Base-by-base conservation (phyloP, 2,888 invertebrate genomes). In the Seladonia tumulorum region DNA sequence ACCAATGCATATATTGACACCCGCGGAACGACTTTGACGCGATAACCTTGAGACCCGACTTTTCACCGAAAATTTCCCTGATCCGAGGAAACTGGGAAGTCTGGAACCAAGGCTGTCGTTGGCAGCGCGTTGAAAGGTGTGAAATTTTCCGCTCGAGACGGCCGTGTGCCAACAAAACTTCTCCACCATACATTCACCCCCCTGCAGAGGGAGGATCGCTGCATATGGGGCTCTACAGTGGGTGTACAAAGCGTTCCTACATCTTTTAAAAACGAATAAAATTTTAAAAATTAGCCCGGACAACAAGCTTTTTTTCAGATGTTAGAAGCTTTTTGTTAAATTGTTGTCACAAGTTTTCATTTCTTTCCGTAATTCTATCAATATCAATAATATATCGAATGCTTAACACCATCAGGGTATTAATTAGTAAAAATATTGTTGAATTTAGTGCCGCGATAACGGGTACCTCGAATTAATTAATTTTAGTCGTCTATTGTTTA, bases 41-140 rank as follows among this genome's bases (percentile, higher is more conserved):
- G 72, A 82, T 72, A 86, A 85, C 49, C 57, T 63, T 12, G 70
- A 47, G 45, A 53, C 49, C 70, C 29, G 53, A 16, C n/a, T 53
- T 76, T 63, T 60, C 72, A 18, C 45, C 39, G 10, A 81, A 81
- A 86, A 79, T 81, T 79, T 68, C 39, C 63, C 22, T 60, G 70
- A 86, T 73, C 76, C 60, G n/a, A 7, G 72, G 35, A 2, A 77
- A 79, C 25, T 47, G 53, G 47, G 66, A 76, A 70, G 72, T 68
- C 71, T 85, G 29, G 39, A 81, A 18, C 35, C 76, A 76, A 68
- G 74, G 47, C 81, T 84, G 82, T 49, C 68, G 73, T 39, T 82
- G 76, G 66, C 79, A 87, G 53, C 81, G 76, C 53, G 75, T 83
- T 79, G 45, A 66, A 80, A 71, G 39, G 70, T 35, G 81, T 70